Evolutionary conservation across 2,113 vertebrate species (phyloP).

Genomic region (Tachysurus vachellii): DNA sequence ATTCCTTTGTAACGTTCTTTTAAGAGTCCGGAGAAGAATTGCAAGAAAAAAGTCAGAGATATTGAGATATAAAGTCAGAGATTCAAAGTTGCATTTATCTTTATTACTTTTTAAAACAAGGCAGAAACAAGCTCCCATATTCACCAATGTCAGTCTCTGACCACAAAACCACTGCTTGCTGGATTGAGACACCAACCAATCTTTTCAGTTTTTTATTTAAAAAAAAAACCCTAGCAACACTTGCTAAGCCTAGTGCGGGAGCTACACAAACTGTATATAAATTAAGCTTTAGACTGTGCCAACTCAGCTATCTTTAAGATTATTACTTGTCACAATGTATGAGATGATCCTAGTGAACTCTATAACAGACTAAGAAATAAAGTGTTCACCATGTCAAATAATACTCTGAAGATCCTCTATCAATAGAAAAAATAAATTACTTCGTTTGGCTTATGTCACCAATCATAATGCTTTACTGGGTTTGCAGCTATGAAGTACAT

Average conservation of each 20-base stretch:
- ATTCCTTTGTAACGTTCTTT: no score
- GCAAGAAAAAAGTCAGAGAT: no score
- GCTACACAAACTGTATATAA: not conserved
- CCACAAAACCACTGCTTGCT: not conserved
- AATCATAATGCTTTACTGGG: not conserved
- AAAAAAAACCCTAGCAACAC: not conserved
- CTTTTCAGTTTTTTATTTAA: not conserved
- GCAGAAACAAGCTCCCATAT: no score
- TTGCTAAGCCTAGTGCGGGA: not conserved
- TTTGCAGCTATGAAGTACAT: not conserved
- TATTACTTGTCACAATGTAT: not conserved
- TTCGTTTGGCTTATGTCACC: not conserved
- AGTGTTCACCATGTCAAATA: not conserved
- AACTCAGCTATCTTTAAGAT: not conserved
- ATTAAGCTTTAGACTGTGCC: not conserved
- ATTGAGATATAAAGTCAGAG: no score
- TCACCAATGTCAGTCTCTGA: not conserved
- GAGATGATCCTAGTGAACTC: not conserved
- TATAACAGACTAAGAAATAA: not conserved
- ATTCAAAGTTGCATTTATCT: no score
- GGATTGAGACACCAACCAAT: not conserved
- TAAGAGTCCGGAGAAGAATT: no score
- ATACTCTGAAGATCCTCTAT: not conserved
- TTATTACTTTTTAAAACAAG: no score
- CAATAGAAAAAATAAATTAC: not conserved